These are phyloP conservation scores for Planiliza haematocheilus DNA, from an alignment of 2,113 vertebrate species.

Conservation along the genomic window DNA sequence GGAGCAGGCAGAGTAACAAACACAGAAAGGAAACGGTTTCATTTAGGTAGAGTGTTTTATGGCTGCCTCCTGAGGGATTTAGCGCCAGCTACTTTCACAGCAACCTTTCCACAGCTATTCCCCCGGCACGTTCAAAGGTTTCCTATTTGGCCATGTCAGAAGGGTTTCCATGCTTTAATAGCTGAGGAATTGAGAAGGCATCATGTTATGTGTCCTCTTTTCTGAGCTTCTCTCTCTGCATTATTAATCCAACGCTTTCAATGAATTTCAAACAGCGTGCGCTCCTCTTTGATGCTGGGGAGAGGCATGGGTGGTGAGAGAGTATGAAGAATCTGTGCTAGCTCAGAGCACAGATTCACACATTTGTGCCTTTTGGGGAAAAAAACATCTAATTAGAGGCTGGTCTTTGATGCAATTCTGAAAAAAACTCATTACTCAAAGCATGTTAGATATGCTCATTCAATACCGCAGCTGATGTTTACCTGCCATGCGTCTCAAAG, in stretches of 20 bases:
- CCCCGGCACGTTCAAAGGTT: conserved; percentile 43
- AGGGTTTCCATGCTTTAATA: conserved; percentile 60
- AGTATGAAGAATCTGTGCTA: conserved; percentile 26
- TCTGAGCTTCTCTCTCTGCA: conserved; percentile 68
- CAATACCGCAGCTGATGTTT: conserved; percentile 34
- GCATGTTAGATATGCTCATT: neutral
- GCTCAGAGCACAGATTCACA: conserved; percentile 53
- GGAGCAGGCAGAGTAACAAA: conserved; percentile 15
- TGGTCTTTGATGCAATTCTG: conserved; percentile 52
- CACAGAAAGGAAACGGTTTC: conserved; percentile 54
- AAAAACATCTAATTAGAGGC: conserved; percentile 54
- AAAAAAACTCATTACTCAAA: conserved; percentile 1
- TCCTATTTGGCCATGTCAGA: conserved; percentile 62
- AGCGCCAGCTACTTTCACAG: conserved; percentile 31
- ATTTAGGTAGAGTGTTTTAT: conserved; percentile 50
- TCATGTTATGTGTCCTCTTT: conserved; percentile 60
- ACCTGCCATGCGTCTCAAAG: conserved; percentile 44
- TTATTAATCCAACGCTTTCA: conserved; percentile 81
- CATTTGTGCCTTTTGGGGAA: conserved; percentile 41
- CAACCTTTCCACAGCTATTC: conserved; percentile 53
- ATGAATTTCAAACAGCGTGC: conserved; percentile 77
- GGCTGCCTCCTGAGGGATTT: conserved; percentile 48
- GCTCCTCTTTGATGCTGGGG: conserved; percentile 76
- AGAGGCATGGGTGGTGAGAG: conserved; percentile 20
- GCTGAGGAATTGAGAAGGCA: conserved; percentile 51